Evolutionary conservation across 30 jellyfish, hydroid and myxozoan species (phyloP).

Genomic region (Cassiopea xamachana): DNA sequence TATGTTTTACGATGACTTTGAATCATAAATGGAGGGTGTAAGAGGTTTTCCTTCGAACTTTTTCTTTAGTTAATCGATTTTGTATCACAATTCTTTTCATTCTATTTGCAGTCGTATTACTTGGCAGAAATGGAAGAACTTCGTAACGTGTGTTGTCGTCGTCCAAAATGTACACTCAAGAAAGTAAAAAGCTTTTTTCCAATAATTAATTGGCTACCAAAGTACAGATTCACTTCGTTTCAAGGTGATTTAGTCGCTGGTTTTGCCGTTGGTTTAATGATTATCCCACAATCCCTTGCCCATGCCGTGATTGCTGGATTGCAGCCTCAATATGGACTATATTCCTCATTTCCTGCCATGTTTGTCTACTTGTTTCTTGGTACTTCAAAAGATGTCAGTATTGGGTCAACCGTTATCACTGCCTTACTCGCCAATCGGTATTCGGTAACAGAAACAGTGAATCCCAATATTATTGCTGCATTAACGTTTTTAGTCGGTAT

Average conservation of each 20-base stretch:
- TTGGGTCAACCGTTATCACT: constrained; percentile 87
- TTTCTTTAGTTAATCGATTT: background rate
- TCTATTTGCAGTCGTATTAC: background rate
- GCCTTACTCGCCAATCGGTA: constrained; percentile 79
- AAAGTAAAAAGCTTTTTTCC: constrained; percentile 64
- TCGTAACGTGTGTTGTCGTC: constrained; percentile 3
- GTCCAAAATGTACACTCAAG: constrained; percentile 23
- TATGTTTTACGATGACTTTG: too few relatives aligned
- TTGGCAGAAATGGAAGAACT: background rate
- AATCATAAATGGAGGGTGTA: too few relatives aligned
- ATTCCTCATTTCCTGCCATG: constrained; percentile 83
- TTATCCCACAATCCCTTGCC: constrained; percentile 87
- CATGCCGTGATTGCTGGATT: constrained; percentile 83
- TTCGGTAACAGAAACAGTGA: constrained; percentile 33
- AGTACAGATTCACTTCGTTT: constrained; percentile 52
- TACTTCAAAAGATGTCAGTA: constrained; percentile 77
- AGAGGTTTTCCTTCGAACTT: too few relatives aligned
- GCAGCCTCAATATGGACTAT: constrained; percentile 84
- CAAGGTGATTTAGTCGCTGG: constrained; percentile 83
- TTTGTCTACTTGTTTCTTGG: constrained; percentile 75
- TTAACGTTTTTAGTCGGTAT: constrained; percentile 78
- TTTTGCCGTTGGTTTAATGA: constrained; percentile 77
- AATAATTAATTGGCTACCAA: constrained; percentile 73
- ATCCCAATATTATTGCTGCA: constrained; percentile 76
- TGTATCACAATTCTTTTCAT: background rate